Evolutionary conservation across 2,797 vertebrate species (phyloP).

Genomic region (Menidia menidia): DNA sequence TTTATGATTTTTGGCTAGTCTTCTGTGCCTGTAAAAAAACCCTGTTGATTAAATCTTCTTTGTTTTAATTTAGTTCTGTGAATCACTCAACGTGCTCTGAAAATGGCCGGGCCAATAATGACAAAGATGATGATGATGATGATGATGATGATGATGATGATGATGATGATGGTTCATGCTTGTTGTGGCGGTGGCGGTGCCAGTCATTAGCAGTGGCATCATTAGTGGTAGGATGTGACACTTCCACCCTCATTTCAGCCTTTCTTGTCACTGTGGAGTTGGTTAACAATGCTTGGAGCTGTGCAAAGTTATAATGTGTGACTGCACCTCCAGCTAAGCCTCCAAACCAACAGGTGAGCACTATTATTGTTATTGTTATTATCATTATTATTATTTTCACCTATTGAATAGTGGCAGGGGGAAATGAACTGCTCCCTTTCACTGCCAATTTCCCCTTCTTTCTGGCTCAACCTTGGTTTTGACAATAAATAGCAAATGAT

Average conservation of each 20-base stretch:
- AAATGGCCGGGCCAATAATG: conserved; percentile 32
- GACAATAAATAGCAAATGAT: conserved; percentile 56
- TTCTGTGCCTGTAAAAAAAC: conserved; percentile 23
- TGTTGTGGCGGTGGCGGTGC: conserved; percentile 10
- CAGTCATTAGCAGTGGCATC: conserved; percentile 24
- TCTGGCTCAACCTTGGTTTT: conserved; percentile 51
- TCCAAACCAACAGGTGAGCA: conserved; percentile 65
- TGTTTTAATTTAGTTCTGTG: conserved; percentile 27
- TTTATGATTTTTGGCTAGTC: conserved; percentile 21
- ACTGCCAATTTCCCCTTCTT: conserved; percentile 51
- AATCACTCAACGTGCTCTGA: conserved; percentile 42
- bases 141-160: conserved; percentile 30
- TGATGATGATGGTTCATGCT: conserved; percentile 23
- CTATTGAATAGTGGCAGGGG: conserved; percentile 70
- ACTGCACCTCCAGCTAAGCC: conserved; percentile 36
- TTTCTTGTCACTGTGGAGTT: conserved; percentile 22
- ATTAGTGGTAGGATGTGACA: conserved; percentile 30
- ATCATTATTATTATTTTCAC: conserved; percentile 62
- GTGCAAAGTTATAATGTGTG: conserved; percentile 48
- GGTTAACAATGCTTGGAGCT: conserved; percentile 52
- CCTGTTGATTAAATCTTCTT: conserved; percentile 32
- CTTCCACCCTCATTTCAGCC: conserved; percentile 13
- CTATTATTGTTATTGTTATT: conserved; percentile 59
- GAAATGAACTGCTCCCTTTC: conserved; percentile 74
- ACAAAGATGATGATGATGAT: conserved; percentile 23